Base-by-base conservation (phyloP, 2,797 vertebrate genomes). In the Enteromius treurensis region DNA sequence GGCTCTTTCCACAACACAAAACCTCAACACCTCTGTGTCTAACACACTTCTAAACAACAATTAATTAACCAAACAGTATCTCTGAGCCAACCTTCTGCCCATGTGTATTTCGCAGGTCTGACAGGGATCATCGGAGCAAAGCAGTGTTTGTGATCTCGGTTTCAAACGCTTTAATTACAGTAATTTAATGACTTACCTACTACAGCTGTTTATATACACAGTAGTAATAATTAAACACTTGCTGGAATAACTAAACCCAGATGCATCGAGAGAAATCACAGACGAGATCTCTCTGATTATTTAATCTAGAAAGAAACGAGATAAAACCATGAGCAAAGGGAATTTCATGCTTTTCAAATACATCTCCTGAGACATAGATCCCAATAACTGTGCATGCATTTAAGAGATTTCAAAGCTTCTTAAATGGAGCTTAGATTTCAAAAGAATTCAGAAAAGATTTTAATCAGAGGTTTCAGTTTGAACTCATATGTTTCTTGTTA, bases 1-100 rank as follows among this genome's bases (percentile, higher is more conserved):
- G 40, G 62, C 19, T 32, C 40, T 45, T 85, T 70, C 47, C 34
- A 81, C 45, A 81, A 81, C 29, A 64, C 15, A 51, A 5, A n/a
- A 47, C n/a, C 15, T 40, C 47, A 55, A 76, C 64, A 55, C 51
- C 49, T 77, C 62, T 32, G 37, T 58, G 71, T 68, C 81, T 68
- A 68, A 77, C 49, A 58, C 60, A 82, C 23, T 67, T 53, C 9
- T 5, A 76, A 82, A 67, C 60, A 55, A 29, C n/a, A 13, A 67
- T 55, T 49, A 64, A 49, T 78, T 65, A 34, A 51, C 42, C 42
- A 51, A 19, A 49, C 19, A 32, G 23, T 9, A 23, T 55, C 47
- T 42, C 42, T 40, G 23, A 65, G 21, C 32, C 9, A 55, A 26
- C 69, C 45, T 65, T 74, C 26, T 40, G 58, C 23, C 60, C 32